These are phyloP conservation scores for Linnaemya tessellans DNA, from an alignment of 2,888 invertebrate genomes.

Conservation along the genomic window DNA sequence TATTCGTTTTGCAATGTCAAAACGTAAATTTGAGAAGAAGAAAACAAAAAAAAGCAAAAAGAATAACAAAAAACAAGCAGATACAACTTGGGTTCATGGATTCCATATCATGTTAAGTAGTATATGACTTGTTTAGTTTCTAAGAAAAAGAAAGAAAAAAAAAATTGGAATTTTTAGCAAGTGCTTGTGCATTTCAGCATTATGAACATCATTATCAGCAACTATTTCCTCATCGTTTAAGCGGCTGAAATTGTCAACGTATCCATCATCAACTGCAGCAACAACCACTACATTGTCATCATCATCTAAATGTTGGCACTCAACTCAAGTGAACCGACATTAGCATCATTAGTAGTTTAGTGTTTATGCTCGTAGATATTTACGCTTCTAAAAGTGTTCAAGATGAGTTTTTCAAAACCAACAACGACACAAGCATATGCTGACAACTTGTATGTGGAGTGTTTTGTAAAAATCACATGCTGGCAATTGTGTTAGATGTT, in stretches of 20 bases:
- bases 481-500: background rate
- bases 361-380: slow-evolving; percentile 54
- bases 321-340: slow-evolving; percentile 71
- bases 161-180: slow-evolving; percentile 11
- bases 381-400: slow-evolving; percentile 58
- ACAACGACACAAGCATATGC: slow-evolving; percentile 37
- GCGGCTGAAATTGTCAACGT: slow-evolving; percentile 27
- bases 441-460: slow-evolving; percentile 48
- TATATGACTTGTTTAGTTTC: slow-evolving; percentile 2
- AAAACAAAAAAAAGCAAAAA: background rate
- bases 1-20: slow-evolving; percentile 51
- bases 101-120: slow-evolving; percentile 8
- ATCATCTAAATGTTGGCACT: slow-evolving; percentile 70
- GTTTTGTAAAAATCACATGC: slow-evolving; percentile 47
- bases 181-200: slow-evolving; percentile 36
- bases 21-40: background rate
- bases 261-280: slow-evolving; percentile 12
- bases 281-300: slow-evolving; percentile 23
- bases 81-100: slow-evolving; percentile 27
- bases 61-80: background rate
- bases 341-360: slow-evolving; percentile 71
- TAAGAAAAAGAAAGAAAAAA: slow-evolving; percentile 6
- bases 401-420: slow-evolving; percentile 61
- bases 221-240: slow-evolving; percentile 39
- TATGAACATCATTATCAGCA: slow-evolving; percentile 45